Conservation (phyloP, 2,888 invertebrate genomes). For the Sarcophaga subvicina region DNA sequence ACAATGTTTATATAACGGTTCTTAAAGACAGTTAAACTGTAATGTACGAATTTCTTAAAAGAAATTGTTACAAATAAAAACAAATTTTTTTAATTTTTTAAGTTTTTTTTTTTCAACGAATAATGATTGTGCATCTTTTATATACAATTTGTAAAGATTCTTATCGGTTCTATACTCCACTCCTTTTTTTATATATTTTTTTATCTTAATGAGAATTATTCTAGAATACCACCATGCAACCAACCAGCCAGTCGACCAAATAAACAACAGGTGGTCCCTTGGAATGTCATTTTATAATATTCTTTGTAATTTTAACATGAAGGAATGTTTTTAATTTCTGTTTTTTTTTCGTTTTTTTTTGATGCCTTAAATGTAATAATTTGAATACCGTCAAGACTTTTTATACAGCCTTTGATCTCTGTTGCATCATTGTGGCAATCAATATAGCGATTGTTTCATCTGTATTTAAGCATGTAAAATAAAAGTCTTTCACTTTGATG, state of each 20-base stretch:
- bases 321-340: slow-evolving; percentile 1
- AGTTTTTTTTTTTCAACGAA: background rate
- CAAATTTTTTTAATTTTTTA: no score
- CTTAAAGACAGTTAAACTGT: background rate
- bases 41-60: background rate
- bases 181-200: slow-evolving; percentile 40
- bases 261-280: slow-evolving; percentile 50
- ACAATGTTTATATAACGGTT: slow-evolving; percentile 28
- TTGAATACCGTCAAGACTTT: background rate
- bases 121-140: slow-evolving; percentile 1
- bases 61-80: background rate
- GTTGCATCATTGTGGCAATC: slow-evolving; percentile 37
- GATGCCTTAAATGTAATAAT: background rate
- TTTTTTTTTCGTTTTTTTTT: background rate
- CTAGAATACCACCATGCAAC: background rate
- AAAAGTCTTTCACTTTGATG: slow-evolving; percentile 46
- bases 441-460: slow-evolving; percentile 7
- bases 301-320: slow-evolving; percentile 34
- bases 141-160: slow-evolving; percentile 19
- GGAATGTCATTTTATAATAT: slow-evolving; percentile 41
- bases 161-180: slow-evolving; percentile 27
- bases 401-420: background rate
- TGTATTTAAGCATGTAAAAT: background rate
- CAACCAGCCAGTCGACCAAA: slow-evolving; percentile 47
- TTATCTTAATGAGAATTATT: background rate